Evolutionary conservation across 2,113 vertebrate genomes (phyloP).

Genomic region (Rhea americana): DNA sequence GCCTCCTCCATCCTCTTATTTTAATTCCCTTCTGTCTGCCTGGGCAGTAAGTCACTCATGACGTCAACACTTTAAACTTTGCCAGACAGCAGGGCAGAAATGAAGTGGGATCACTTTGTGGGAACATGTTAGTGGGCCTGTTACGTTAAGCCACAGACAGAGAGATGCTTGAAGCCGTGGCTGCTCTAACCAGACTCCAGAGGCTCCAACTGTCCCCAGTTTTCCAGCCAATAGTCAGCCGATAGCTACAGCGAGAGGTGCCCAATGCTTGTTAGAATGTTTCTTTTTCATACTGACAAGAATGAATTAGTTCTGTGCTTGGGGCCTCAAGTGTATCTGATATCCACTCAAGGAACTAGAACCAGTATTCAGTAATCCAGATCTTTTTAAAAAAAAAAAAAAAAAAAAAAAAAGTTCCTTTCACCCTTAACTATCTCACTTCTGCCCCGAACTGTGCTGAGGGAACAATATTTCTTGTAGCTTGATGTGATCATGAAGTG

Average conservation of each 20-base stretch:
- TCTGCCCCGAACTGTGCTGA: not conserved
- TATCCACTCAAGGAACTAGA: not conserved
- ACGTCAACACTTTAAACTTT: not conserved
- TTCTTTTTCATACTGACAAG: not conserved
- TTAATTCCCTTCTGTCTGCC: not conserved
- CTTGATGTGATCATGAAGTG: not conserved
- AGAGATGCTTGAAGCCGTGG: not conserved
- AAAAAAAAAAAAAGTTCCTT: too few relatives aligned
- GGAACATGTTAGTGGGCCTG: not conserved
- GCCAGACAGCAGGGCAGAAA: not conserved
- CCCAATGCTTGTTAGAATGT: not conserved
- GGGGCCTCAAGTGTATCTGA: not conserved
- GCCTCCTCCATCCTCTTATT: not conserved
- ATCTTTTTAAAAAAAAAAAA: too few relatives aligned
- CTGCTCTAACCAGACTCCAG: not conserved
- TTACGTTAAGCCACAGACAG: not conserved
- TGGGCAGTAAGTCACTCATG: conserved; percentile 6
- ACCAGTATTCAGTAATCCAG: not conserved
- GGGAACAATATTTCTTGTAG: not conserved
- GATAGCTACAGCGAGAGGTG: not conserved
- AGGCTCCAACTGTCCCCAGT: not conserved
- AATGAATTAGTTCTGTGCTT: not conserved
- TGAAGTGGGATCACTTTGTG: conserved; percentile 8
- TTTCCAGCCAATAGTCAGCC: not conserved
- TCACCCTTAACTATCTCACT: not conserved